Base-by-base conservation (phyloP, 2,888 invertebrate species). In the Heliothis peltigera region DNA sequence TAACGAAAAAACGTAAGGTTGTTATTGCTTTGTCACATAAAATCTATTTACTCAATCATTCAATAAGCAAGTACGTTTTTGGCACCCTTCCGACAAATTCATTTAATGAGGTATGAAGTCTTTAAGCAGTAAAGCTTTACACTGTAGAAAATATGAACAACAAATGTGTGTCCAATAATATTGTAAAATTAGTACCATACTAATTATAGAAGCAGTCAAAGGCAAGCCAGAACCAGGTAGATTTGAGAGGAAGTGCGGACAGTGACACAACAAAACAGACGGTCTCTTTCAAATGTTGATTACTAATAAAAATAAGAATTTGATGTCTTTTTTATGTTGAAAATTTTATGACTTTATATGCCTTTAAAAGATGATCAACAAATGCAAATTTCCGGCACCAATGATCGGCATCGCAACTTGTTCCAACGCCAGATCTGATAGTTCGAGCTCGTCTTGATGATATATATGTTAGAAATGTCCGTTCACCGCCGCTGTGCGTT, bases 141-240 rank as follows among this genome's bases (percentile, higher is more conserved):
- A 49, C 19, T 58, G 44, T 51, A 22, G 63, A 65, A 54, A 55
- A 58, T 59, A 65, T 42, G 46, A 57, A 55, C 69, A 51, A 72
- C 67, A 58, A 52, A 57, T n/a, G 15, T 10, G 17, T 62, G 60
- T 47, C 57, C 48, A 67, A 55, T 70, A 51, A 71, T 77, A 76
- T 68, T 74, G 61, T 64, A 55, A 60, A 66, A 60, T 78, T 75
- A 65, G 58, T 69, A 63, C 73, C 58, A 35, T 66, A 64, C 32
- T 80, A 79, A 75, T 74, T 74, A 72, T 76, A 80, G 72, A 60
- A 52, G 12, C 60, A 48, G 55, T 59, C 22, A 48, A 46, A 19
- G 53, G 46, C 56, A 51, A 68, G 70, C 57, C 69, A 75, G 74
- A 65, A 43, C 56, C 62, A 54, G 6, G 62, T 51, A 58, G 49